Evolutionary conservation across 2,888 invertebrate species (phyloP).

Genomic region (Apodemia zela): DNA sequence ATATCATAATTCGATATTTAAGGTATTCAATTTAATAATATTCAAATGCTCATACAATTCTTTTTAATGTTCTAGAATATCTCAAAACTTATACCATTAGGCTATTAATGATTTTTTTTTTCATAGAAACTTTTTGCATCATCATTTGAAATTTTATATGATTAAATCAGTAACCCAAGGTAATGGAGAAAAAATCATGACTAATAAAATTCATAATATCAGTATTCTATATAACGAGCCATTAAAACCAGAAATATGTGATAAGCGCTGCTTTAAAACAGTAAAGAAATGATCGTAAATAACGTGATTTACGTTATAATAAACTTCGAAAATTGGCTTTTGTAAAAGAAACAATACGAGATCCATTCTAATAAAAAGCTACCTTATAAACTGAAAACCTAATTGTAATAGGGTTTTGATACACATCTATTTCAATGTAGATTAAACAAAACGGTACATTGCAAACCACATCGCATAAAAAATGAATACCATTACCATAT

Average conservation of each 20-base stretch:
- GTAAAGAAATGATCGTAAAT: neutral
- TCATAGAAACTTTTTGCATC: too few relatives aligned
- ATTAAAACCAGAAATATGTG: neutral
- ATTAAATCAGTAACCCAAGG: too few relatives aligned
- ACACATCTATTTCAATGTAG: neutral
- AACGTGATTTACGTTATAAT: neutral
- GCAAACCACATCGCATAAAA: neutral
- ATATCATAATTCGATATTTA: too few relatives aligned
- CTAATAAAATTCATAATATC: neutral
- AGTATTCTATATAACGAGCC: neutral
- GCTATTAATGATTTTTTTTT: too few relatives aligned
- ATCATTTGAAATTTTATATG: too few relatives aligned
- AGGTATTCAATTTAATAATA: too few relatives aligned
- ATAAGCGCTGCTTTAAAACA: neutral
- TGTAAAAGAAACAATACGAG: neutral
- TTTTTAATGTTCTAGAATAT: too few relatives aligned
- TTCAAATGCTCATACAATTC: too few relatives aligned
- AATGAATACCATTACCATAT: neutral
- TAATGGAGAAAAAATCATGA: neutral
- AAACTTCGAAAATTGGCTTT: neutral
- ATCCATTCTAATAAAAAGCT: conserved; percentile 4
- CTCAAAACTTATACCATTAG: too few relatives aligned
- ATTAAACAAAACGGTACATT: neutral
- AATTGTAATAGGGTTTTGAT: neutral
- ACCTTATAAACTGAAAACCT: neutral